Percentiles rank a stretch among this genome's conserved stretches.
phyloP scores from a whole-genome alignment of 2,888 invertebrate species.

The Mamestra brassicae region DNA sequence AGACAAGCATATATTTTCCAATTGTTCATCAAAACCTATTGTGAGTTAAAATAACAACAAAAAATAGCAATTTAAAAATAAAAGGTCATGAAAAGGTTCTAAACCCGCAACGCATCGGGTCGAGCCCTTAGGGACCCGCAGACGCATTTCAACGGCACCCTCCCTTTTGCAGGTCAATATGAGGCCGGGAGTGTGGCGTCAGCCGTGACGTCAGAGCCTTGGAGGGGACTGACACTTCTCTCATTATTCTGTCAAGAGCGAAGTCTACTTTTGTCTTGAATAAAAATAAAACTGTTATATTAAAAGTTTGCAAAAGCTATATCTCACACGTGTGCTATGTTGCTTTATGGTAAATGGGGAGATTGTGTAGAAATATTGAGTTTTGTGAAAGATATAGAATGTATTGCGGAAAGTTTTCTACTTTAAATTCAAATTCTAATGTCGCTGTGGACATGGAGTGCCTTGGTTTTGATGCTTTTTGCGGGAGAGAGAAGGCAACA shows the following conservation, averaged over 20 bases:
- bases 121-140: slow-evolving; percentile 36
- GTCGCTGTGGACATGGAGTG: not conserved
- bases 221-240: slow-evolving; percentile 42
- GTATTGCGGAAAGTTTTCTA: slow-evolving; percentile 18
- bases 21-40: slow-evolving; percentile 3
- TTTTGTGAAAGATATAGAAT: not conserved
- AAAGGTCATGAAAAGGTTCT: slow-evolving; percentile 19
- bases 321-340: slow-evolving; percentile 2
- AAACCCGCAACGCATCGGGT: slow-evolving; percentile 12
- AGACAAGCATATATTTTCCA: not conserved
- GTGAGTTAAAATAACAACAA: not conserved
- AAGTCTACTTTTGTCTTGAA: slow-evolving; percentile 19
- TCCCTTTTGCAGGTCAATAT: slow-evolving; percentile 59
- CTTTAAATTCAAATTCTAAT: slow-evolving; percentile 22
- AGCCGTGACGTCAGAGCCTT: slow-evolving; percentile 54
- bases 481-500: not conserved
- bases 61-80: not conserved
- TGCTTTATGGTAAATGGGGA: not conserved
- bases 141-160: slow-evolving; percentile 48
- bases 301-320: not conserved
- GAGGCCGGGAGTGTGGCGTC: slow-evolving; percentile 62
- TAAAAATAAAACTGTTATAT: slow-evolving; percentile 18
- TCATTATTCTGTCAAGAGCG: slow-evolving; percentile 37
- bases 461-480: not conserved
- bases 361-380: slow-evolving; percentile 3